Evolutionary conservation across 2,888 invertebrate genomes (phyloP).

Genomic region (Andricus curvator): DNA sequence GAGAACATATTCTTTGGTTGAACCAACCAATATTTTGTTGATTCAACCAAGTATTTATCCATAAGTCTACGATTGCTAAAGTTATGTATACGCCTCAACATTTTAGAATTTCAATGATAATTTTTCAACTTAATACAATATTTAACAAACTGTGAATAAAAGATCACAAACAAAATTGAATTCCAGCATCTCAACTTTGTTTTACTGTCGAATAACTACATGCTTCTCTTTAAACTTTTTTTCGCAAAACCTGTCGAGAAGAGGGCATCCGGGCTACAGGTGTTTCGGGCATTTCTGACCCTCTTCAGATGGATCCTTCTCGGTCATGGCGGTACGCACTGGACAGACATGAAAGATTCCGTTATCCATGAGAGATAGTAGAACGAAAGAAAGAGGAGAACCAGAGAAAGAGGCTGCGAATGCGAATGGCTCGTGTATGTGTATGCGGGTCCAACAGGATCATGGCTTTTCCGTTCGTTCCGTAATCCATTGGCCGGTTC

Average conservation of each 20-base stretch:
- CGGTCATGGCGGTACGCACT: constrained; percentile 26
- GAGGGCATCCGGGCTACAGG: background rate
- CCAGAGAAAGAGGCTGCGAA: constrained; percentile 42
- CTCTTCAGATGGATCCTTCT: constrained; percentile 16
- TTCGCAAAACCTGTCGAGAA: background rate
- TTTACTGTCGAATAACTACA: too few species aligned
- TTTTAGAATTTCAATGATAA: too few species aligned
- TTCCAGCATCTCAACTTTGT: too few species aligned
- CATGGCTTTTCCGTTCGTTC: constrained; percentile 12
- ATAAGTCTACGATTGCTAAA: too few species aligned
- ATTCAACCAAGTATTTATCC: too few species aligned
- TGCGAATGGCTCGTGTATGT: background rate
- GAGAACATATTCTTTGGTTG: too few species aligned
- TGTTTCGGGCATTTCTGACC: constrained; percentile 10
- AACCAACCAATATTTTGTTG: too few species aligned
- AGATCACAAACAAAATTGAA: too few species aligned
- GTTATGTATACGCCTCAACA: too few species aligned
- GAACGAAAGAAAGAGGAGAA: constrained; percentile 53
- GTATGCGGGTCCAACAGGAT: background rate
- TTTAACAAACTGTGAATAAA: too few species aligned
- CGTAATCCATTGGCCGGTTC: constrained; percentile 9
- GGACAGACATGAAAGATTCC: constrained; percentile 50
- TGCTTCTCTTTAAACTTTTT: background rate
- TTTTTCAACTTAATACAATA: too few species aligned
- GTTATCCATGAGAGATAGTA: constrained; percentile 54